phyloP scores from a whole-genome alignment of 2,113 vertebrate species.

The Peromyscus leucopus region DNA sequence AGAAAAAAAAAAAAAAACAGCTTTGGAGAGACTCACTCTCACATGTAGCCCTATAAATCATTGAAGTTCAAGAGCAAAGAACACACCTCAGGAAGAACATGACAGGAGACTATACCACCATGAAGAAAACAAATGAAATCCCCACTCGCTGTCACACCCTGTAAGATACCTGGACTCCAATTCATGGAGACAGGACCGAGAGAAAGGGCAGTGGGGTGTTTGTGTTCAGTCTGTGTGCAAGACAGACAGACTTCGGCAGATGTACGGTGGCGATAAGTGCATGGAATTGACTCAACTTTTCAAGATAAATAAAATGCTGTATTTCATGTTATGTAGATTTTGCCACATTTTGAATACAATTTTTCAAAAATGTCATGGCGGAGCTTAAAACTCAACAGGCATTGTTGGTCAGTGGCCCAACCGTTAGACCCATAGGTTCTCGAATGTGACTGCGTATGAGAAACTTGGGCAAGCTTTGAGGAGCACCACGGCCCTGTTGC shows the following conservation, averaged over 20 bases:
- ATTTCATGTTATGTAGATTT: not conserved
- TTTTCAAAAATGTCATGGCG: not conserved
- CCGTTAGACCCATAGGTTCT: not conserved
- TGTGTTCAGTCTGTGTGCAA: not conserved
- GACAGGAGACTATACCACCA: not conserved
- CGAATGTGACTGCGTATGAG: not conserved
- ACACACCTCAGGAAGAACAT: constrained; percentile 1
- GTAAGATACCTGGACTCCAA: not conserved
- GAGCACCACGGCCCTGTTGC: not conserved
- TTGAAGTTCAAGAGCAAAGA: constrained; percentile 28
- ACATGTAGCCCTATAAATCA: not conserved
- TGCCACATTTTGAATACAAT: not conserved
- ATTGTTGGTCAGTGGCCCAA: not conserved
- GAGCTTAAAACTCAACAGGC: not conserved
- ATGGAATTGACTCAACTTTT: not conserved
- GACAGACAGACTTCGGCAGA: not conserved
- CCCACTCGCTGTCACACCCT: rapidly evolving
- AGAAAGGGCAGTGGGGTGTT: not conserved
- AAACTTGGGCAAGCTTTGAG: not conserved
- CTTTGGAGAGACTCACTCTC: not conserved
- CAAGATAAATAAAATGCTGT: not conserved
- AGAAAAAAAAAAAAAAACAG: not conserved
- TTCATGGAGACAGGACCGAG: not conserved
- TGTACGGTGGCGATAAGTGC: too few species aligned
- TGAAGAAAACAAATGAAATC: not conserved